Conservation (phyloP, 2,888 invertebrate genomes). For the Papilio elwesi region DNA sequence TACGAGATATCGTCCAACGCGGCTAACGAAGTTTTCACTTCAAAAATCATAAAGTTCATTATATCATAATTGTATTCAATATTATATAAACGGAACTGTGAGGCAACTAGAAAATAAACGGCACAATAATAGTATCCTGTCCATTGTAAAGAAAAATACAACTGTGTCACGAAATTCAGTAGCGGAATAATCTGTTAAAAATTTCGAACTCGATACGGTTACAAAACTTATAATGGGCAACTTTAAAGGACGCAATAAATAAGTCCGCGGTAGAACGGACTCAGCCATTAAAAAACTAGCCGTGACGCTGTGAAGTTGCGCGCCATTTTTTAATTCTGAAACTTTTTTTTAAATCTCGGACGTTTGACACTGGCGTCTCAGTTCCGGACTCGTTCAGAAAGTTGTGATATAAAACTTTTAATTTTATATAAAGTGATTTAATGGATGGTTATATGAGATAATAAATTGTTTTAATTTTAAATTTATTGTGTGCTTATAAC, state of each 20-base stretch:
- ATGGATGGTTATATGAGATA: conserved; percentile 1
- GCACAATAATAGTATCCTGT: not conserved
- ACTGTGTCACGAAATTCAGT: conserved; percentile 55
- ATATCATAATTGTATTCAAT: not conserved
- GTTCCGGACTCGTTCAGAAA: conserved; percentile 29
- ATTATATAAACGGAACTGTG: not conserved
- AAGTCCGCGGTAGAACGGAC: conserved; percentile 36
- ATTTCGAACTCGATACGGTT: conserved; percentile 57
- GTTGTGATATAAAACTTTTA: conserved; percentile 12
- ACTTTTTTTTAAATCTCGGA: conserved; percentile 38
- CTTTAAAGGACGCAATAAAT: conserved; percentile 51
- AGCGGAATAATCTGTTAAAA: conserved; percentile 50
- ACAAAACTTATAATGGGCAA: conserved; percentile 63
- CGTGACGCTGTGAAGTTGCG: conserved; percentile 42
- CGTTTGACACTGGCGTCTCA: conserved; percentile 38
- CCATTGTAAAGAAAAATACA: conserved; percentile 37
- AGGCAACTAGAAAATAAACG: not conserved
- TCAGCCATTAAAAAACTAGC: conserved; percentile 43
- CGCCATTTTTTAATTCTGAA: conserved; percentile 43
- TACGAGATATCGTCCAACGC: too few species aligned
- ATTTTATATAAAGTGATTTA: conserved; percentile 24
- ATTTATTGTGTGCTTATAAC: not conserved
- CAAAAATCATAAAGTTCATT: too few species aligned
- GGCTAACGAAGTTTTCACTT: too few species aligned
- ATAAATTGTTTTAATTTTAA: not conserved